Evolutionary conservation across 2,797 vertebrate genomes (phyloP).

Genomic region (Acomys russatus): DNA sequence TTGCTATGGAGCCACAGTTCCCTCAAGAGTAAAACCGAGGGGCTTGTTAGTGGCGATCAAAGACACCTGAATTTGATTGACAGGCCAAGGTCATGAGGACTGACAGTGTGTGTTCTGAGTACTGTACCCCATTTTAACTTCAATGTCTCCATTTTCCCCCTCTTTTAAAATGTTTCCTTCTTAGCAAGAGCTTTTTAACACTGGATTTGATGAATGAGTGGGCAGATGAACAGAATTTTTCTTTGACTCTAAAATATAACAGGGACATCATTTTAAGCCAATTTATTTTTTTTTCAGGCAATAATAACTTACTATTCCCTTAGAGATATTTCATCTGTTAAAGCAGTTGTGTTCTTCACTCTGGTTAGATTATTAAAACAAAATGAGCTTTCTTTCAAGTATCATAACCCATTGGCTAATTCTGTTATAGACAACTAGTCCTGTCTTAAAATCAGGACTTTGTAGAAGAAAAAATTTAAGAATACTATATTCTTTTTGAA

Average conservation of each 20-base stretch:
- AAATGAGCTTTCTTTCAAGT: constrained; percentile 2
- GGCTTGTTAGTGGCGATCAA: neutral
- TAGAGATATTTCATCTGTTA: constrained; percentile 1
- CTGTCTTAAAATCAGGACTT: neutral
- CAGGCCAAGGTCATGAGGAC: neutral
- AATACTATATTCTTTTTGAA: neutral
- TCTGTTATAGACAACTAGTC: neutral
- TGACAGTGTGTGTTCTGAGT: neutral
- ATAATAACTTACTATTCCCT: neutral
- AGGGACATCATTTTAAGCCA: neutral
- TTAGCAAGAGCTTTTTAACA: neutral
- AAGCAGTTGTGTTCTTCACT: neutral
- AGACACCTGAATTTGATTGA: neutral
- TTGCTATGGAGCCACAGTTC: neutral
- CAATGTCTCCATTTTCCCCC: neutral
- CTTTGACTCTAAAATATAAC: constrained; percentile 43
- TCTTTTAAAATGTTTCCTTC: constrained; percentile 2
- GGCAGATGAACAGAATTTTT: neutral
- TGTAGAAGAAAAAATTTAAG: no score
- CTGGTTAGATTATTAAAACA: constrained; percentile 18
- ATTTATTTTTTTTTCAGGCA: neutral
- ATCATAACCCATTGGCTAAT: neutral
- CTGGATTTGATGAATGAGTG: neutral
- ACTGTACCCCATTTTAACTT: neutral
- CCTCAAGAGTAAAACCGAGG: neutral